phyloP scores from a whole-genome alignment of 2,113 vertebrate species.

The Nesoenas mayeri region DNA sequence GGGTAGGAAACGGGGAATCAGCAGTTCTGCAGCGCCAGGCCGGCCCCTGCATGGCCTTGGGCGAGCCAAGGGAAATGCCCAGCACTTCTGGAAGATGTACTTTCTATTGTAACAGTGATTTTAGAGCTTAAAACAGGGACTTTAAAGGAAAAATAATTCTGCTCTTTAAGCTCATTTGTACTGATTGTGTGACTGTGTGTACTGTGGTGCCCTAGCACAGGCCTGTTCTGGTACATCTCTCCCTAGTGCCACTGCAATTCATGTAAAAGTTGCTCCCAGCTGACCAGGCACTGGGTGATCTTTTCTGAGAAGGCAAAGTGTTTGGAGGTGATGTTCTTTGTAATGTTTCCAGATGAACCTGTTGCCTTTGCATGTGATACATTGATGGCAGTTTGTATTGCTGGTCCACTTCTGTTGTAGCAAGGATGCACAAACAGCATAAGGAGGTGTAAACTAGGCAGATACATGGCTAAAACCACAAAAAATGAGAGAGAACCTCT shows the following conservation, averaged over 20 bases:
- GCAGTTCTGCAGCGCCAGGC: not conserved
- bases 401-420: not conserved
- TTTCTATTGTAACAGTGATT: not conserved
- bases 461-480: not conserved
- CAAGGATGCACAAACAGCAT: not conserved
- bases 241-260: not conserved
- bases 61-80: not conserved
- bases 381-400: not conserved
- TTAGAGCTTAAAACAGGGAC: not conserved
- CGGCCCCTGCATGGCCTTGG: not conserved
- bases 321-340: not conserved
- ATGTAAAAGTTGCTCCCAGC: not conserved
- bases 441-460: not conserved
- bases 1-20: not conserved
- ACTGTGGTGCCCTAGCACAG: not conserved
- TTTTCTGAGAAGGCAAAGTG: not conserved
- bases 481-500: not conserved
- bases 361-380: not conserved
- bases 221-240: not conserved
- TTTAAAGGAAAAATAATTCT: not conserved
- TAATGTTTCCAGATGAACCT: not conserved
- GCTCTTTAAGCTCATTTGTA: not conserved
- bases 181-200: not conserved
- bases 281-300: rapidly evolving
- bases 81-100: not conserved